Conservation (phyloP, 2,113 vertebrate genomes). For the Lutjanus erythropterus region DNA sequence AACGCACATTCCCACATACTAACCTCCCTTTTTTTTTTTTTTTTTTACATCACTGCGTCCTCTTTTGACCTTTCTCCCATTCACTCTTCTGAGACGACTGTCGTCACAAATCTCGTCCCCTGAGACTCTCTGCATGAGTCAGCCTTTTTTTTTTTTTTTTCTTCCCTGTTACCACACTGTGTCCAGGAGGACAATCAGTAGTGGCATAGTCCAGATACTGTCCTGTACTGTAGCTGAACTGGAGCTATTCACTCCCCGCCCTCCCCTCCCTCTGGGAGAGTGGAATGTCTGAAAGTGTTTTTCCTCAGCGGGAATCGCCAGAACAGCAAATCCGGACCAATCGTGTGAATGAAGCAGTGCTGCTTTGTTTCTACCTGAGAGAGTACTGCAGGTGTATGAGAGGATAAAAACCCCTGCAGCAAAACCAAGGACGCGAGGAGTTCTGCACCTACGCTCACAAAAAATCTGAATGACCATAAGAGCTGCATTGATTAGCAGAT, state of each 20-base stretch:
- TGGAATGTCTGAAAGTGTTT: constrained; percentile 53
- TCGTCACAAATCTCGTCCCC: constrained; percentile 41
- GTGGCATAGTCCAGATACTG: constrained; percentile 42
- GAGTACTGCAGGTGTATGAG: constrained; percentile 44
- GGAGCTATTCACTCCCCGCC: constrained; percentile 18
- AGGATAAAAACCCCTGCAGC: constrained; percentile 17
- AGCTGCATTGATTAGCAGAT: too few species aligned
- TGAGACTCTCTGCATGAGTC: constrained; percentile 66
- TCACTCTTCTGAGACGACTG: constrained; percentile 29
- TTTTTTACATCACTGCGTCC: neutral
- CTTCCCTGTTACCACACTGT: neutral
- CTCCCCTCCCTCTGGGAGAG: constrained; percentile 20
- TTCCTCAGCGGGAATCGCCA: constrained; percentile 48
- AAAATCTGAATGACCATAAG: too few species aligned
- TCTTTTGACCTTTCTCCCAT: constrained; percentile 23
- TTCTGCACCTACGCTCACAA: neutral
- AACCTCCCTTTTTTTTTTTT: neutral
- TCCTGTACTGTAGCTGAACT: constrained; percentile 9
- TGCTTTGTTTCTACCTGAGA: constrained; percentile 34
- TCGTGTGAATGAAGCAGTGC: constrained; percentile 37
- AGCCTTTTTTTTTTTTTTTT: constrained; percentile 23
- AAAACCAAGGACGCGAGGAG: constrained; percentile 6
- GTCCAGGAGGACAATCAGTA: constrained; percentile 17
- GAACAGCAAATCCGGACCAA: constrained; percentile 41
- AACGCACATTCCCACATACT: constrained; percentile 33